phyloP scores from a whole-genome alignment of 2,113 vertebrate species.

The Cololabis saira region DNA sequence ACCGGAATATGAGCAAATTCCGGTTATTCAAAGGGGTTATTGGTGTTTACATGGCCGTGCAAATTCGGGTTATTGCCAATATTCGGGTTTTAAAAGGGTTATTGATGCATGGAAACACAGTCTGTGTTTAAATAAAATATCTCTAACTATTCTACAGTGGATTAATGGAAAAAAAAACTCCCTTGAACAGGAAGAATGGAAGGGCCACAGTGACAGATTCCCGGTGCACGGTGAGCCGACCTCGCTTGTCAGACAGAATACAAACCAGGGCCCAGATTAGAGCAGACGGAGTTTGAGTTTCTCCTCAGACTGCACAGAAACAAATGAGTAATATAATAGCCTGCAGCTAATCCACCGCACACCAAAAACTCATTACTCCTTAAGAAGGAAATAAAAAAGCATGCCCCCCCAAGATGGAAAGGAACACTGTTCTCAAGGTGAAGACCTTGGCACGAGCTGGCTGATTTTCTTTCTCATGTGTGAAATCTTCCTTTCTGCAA shows the following conservation, averaged over 20 bases:
- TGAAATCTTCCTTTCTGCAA: constrained; percentile 67
- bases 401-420: constrained; percentile 40
- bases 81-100: too few relatives aligned
- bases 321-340: constrained; percentile 63
- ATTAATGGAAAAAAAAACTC: background rate
- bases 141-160: too few relatives aligned
- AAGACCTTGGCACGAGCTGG: constrained; percentile 42
- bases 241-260: constrained; percentile 32
- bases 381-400: constrained; percentile 36
- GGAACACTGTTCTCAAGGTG: constrained; percentile 43
- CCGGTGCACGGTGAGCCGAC: background rate
- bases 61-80: too few relatives aligned
- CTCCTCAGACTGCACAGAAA: constrained; percentile 43
- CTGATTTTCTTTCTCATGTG: constrained; percentile 56
- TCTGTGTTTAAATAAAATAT: too few relatives aligned
- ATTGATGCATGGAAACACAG: too few relatives aligned
- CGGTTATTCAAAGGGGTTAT: too few relatives aligned
- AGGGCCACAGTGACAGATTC: constrained; percentile 15
- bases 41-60: too few relatives aligned
- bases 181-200: background rate
- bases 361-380: constrained; percentile 65
- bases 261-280: constrained; percentile 33
- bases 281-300: constrained; percentile 66
- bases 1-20: too few relatives aligned
- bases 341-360: constrained; percentile 69